A percentile compares a stretch with the other conserved stretches of the same genome.
Evolutionary conservation across 1,140 invertebrate genomes (phyloP).

Genomic region (Calycopis cecrops): DNA sequence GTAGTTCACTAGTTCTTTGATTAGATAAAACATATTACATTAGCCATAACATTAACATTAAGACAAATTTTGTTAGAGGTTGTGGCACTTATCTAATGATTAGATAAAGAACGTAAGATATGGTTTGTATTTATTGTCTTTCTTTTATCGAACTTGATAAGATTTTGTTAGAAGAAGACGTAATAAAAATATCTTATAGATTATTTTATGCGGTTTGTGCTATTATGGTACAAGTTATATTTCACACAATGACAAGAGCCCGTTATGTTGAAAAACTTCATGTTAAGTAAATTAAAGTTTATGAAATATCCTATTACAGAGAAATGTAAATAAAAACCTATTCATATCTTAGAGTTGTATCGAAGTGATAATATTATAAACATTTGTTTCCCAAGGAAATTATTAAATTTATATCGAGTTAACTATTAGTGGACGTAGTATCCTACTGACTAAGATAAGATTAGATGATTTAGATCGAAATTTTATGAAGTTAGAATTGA

Average conservation of each 20-base stretch:
- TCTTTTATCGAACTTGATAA: too few species aligned
- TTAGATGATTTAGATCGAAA: conserved; percentile 10
- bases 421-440: conserved; percentile 61
- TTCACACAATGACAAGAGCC: too few species aligned
- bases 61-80: too few species aligned
- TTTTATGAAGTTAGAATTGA: not conserved
- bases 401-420: conserved; percentile 64
- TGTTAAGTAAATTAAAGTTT: conserved; percentile 15
- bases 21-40: too few species aligned
- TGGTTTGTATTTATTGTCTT: too few species aligned
- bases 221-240: not conserved
- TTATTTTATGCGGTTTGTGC: not conserved
- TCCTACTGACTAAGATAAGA: conserved; percentile 32
- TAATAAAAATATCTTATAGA: too few species aligned
- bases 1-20: too few species aligned
- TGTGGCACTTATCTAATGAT: too few species aligned
- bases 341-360: conserved; percentile 71
- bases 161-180: too few species aligned
- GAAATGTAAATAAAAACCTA: conserved; percentile 64
- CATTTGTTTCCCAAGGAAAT: conserved; percentile 69
- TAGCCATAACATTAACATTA: too few species aligned
- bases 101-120: too few species aligned
- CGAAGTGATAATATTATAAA: conserved; percentile 65
- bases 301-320: conserved; percentile 35
- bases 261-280: not conserved